Evolutionary conservation across 2,797 vertebrate genomes (phyloP), one percentile per base, ranked within the genome.

Genomic region (Numenius phaeopus): DNA sequence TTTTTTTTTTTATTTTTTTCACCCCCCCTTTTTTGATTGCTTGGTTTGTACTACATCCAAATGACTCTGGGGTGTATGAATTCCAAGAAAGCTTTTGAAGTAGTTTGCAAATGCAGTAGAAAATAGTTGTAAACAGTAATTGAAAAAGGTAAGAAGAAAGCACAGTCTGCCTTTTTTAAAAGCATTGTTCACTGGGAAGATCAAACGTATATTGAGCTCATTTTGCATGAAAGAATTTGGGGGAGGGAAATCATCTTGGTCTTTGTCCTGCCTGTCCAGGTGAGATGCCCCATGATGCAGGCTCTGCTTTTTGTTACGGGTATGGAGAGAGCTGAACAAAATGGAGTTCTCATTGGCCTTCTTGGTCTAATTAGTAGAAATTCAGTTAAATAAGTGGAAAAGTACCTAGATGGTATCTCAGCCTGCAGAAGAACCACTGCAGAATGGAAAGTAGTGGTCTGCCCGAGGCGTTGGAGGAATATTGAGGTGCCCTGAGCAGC

Each of bases 101-200:
- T 23, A 50, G 61, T 91, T 90, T 1, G 4, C 73, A 90, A 90
- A 83, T 49, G 90, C 10, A 2, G 61, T 13, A 67, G 79, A 88
- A 94, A 96, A 83, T 42, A 75, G 72, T 49, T 81, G 72, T 80
- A 94, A 96, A 95, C 49, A 82, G 75, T 91, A 97, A 92, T 83
- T 91, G 91, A 34, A 96, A 93, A 94, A 89, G 42, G 40, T 78
- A 83, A 89, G 94, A 94, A 96, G 92, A 89, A 94, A 94, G 64
- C 82, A 69, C 29, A 0, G 2, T 30, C 49, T 85, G 65, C 66
- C 34, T 94, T 87, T 91, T 90, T 16, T 0, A 44, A 85, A 85
- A 52, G 24, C 57, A 75, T 61, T 72, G 52, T 71, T 97, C 89
- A 23, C 40, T 54, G 42, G 52, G 29, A 89, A 78, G 65, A 80